Percentiles rank a stretch among this genome's conserved stretches.
Evolutionary conservation across 2,797 vertebrate species (phyloP).

Genomic region (Parauchenoglanis punctatus): DNA sequence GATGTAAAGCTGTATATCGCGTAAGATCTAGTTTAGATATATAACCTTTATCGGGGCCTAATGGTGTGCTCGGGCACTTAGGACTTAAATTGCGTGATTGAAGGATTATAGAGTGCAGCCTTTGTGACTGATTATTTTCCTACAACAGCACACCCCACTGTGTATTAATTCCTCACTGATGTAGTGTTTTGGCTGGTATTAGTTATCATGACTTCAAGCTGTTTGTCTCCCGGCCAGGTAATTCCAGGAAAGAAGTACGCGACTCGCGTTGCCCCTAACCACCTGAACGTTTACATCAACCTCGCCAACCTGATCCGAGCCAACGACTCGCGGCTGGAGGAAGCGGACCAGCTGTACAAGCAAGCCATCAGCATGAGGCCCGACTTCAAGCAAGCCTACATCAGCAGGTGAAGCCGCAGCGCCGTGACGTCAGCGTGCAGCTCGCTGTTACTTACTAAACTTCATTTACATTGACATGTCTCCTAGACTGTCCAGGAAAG

Average conservation of each 20-base stretch:
- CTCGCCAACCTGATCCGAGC: constrained; percentile 94
- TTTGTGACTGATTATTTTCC: too few relatives aligned
- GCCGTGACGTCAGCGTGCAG: background rate
- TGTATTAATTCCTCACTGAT: too few relatives aligned
- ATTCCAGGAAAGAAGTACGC: constrained; percentile 99
- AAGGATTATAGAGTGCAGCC: background rate
- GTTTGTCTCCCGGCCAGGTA: constrained; percentile 71
- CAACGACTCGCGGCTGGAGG: constrained; percentile 93
- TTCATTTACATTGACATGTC: background rate
- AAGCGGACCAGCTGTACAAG: constrained; percentile 95
- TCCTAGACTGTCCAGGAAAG: background rate
- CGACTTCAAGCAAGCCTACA: constrained; percentile 98
- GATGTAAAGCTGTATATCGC: background rate
- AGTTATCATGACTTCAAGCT: background rate
- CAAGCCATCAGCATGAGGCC: constrained; percentile 99
- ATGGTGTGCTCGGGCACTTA: background rate
- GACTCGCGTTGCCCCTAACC: constrained; percentile 95
- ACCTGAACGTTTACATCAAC: constrained; percentile 98
- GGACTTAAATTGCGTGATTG: background rate
- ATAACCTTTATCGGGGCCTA: background rate
- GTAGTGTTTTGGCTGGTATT: background rate
- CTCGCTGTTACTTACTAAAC: too few relatives aligned
- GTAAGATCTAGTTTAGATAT: background rate
- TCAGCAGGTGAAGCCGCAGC: constrained; percentile 81
- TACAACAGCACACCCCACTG: too few relatives aligned